phyloP scores from a whole-genome alignment of 2,797 vertebrate species.

The Alca torda region DNA sequence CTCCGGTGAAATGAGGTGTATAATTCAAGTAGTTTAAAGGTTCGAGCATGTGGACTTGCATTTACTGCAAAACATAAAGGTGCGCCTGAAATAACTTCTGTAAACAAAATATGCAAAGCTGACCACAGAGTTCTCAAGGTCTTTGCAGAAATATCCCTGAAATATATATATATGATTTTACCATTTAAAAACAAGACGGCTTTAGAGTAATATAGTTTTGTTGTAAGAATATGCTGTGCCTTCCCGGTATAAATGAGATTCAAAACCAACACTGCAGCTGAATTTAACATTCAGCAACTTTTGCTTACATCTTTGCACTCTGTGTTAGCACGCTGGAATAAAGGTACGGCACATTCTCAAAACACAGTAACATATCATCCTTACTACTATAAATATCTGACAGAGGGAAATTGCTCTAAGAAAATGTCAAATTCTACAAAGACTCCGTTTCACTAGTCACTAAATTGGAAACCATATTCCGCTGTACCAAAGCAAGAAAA shows the following conservation, averaged over 20 bases:
- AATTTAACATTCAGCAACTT: background rate
- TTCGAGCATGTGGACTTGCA: background rate
- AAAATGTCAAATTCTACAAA: background rate
- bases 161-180: background rate
- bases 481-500: background rate
- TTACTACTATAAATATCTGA: background rate
- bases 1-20: background rate
- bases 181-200: background rate
- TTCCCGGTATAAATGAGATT: background rate
- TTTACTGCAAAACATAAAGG: background rate
- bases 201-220: background rate
- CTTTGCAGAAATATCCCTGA: background rate
- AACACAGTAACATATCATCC: background rate
- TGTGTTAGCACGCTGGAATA: background rate
- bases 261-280: background rate
- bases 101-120: background rate
- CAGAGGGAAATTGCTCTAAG: background rate
- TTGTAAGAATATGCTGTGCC: background rate
- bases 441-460: background rate
- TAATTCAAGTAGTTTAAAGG: background rate
- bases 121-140: background rate
- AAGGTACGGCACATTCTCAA: background rate
- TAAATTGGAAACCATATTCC: background rate
- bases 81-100: background rate
- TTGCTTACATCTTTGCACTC: background rate